Conservation (phyloP, 2,888 invertebrate species). For the Nephrotoma appendiculata region DNA sequence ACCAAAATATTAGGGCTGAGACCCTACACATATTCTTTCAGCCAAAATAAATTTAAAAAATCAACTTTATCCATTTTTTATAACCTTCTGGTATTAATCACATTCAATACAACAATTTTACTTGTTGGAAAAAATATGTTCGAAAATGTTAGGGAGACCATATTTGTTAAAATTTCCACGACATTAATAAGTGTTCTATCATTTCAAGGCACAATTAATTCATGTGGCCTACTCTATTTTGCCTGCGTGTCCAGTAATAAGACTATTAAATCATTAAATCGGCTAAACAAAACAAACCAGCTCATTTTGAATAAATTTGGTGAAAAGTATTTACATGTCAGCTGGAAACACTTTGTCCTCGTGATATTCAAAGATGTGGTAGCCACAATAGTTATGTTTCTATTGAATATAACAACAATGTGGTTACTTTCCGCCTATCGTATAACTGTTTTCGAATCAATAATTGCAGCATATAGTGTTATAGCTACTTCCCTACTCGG, state of each 20-base stretch:
- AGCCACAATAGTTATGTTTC: neutral
- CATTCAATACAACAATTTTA: neutral
- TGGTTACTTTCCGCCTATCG: neutral
- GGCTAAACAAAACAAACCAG: neutral
- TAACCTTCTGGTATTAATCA: neutral
- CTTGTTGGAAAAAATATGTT: neutral
- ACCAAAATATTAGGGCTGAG: neutral
- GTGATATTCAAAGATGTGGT: neutral
- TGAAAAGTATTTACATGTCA: neutral
- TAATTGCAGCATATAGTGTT: neutral
- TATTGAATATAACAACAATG: neutral
- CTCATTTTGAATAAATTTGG: neutral
- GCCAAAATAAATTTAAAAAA: neutral
- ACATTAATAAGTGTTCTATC: neutral
- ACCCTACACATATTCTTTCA: neutral
- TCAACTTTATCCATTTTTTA: neutral
- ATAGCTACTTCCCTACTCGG: neutral
- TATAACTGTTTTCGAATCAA: neutral
- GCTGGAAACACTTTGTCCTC: neutral
- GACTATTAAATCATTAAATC: neutral
- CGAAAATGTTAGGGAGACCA: neutral
- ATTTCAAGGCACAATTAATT: neutral
- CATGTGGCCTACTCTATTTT: neutral
- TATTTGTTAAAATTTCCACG: neutral
- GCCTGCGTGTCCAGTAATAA: neutral